Evolutionary conservation across 2,888 invertebrate species (phyloP), one percentile per base, ranked within the genome.

Genomic region (Choreutis nemorana): DNA sequence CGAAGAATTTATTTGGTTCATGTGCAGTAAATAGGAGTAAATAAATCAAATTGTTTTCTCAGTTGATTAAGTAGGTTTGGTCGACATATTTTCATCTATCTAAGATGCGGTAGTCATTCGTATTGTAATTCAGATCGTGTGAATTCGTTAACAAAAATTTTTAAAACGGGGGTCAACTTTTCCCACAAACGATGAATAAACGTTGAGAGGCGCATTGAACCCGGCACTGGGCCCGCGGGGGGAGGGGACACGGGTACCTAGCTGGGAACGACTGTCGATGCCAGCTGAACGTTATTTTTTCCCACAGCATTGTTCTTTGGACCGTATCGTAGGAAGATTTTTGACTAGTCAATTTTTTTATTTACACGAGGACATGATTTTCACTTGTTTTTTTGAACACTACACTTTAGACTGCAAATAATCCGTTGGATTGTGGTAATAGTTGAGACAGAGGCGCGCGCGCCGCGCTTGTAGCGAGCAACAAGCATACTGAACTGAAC

Each of bases 281-380:
- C 71, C 77, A 75, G 78, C 77, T 78, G 79, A 71, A 79, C 80
- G 80, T 80, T 80, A 80, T 75, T 80, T 80, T 80, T 80, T 80
- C 80, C 80, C 80, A 80, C 80, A 80, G 77, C 78, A 77, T 77
- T 77, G 77, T 77, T 72, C 77, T 68, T 73, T 70, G 65, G 71
- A 73, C 75, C 77, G 75, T 71, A 59, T 57, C 73, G 56, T 53
- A 49, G 52, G 59, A 64, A 58, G 55, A 60, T 58, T 50, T 50
- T 39, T 41, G 39, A 54, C 46, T 53, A 48, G 56, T 52, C 36
- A 54, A 63, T 49, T 55, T 62, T 59, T 59, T 50, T 39, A 50
- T 57, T 55, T 45, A 36, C 55, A 56, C 53, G 49, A 54, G 48
- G 55, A 60, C 61, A 37, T 37, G 22, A 35, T 44, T 38, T 35